Evolutionary conservation across 2,113 vertebrate species (phyloP).

Genomic region (Axis porcinus): DNA sequence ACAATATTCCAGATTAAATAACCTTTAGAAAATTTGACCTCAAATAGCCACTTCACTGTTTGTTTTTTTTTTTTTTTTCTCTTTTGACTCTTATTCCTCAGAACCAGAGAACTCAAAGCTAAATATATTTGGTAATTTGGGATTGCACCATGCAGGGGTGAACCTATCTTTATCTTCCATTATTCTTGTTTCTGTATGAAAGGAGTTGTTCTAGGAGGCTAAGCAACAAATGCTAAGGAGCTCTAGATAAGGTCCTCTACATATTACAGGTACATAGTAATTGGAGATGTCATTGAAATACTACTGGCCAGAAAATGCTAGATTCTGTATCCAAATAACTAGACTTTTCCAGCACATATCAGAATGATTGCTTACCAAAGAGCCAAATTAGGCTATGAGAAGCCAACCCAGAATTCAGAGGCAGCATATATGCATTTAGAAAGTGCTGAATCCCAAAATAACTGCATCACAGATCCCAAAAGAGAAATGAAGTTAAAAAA

Average conservation of each 20-base stretch:
- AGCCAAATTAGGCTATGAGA: not conserved
- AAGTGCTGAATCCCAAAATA: not conserved
- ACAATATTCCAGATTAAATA: not conserved
- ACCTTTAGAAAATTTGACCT: not conserved
- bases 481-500: constrained; percentile 6
- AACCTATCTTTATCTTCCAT: not conserved
- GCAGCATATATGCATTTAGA: not conserved
- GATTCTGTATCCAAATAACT: not conserved
- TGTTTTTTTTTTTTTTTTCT: not conserved
- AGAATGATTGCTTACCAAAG: not conserved
- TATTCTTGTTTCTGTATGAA: not conserved
- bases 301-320: not conserved
- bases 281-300: not conserved
- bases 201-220: constrained; percentile 18
- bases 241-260: not conserved
- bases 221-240: not conserved
- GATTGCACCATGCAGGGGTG: not conserved
- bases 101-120: not conserved
- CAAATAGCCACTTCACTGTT: not conserved
- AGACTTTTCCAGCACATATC: not conserved
- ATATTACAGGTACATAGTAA: not conserved
- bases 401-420: not conserved
- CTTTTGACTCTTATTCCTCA: not conserved
- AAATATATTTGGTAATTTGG: not conserved
- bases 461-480: not conserved